These are phyloP conservation scores for Apaloderma vittatum DNA, from an alignment of 2,113 vertebrate genomes.

Conservation along the genomic window DNA sequence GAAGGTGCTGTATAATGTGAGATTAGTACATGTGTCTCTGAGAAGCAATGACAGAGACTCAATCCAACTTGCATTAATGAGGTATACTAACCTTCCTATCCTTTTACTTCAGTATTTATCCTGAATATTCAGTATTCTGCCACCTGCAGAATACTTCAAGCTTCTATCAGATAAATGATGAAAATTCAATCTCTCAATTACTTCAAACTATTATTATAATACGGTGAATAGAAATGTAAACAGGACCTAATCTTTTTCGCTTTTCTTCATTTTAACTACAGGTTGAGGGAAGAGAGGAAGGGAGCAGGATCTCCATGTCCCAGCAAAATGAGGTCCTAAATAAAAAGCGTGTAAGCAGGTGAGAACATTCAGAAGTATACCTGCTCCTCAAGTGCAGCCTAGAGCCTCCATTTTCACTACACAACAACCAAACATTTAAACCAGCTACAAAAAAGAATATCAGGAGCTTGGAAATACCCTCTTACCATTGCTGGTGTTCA, in stretches of 20 bases:
- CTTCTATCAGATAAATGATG: background rate
- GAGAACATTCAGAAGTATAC: background rate
- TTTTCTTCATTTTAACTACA: background rate
- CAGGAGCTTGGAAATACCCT: background rate
- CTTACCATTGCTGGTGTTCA: background rate
- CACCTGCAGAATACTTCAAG: background rate
- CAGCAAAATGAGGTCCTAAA: background rate
- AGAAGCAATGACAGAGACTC: background rate
- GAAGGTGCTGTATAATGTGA: background rate
- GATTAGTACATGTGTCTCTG: background rate
- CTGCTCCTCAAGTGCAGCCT: background rate
- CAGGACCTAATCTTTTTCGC: background rate
- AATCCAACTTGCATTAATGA: background rate
- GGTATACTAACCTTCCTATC: background rate
- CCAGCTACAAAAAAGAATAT: background rate
- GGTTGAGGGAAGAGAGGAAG: background rate
- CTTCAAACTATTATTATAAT: background rate
- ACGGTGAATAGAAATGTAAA: background rate
- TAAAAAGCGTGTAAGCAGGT: background rate
- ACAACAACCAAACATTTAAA: background rate
- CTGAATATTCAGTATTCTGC: background rate
- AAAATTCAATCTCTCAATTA: background rate
- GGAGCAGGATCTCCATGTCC: background rate
- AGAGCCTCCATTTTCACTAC: background rate
- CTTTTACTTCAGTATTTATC: background rate